Evolutionary conservation across 2,797 vertebrate species (phyloP).

Genomic region (Dendrocincla fuliginosa): DNA sequence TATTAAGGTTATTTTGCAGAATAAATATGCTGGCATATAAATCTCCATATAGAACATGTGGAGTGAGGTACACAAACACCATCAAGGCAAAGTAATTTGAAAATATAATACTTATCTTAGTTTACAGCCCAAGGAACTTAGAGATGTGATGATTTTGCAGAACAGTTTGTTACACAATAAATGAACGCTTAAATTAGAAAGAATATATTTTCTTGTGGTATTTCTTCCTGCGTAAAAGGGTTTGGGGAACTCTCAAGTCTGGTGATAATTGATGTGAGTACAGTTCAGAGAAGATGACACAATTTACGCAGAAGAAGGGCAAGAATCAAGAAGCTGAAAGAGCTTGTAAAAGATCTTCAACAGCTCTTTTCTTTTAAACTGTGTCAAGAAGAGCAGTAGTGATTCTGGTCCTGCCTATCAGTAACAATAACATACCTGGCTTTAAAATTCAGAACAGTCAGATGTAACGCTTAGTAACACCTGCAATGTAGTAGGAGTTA

Average conservation of each 20-base stretch:
- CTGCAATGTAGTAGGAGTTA: not conserved
- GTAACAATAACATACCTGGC: fast-evolving
- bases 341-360: not conserved
- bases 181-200: not conserved
- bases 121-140: not conserved
- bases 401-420: not conserved
- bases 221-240: not conserved
- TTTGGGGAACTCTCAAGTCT: not conserved
- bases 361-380: not conserved
- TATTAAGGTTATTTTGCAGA: not conserved
- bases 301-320: not conserved
- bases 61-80: not conserved
- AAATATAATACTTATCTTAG: not conserved
- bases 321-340: not conserved
- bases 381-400: not conserved
- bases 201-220: not conserved
- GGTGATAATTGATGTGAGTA: not conserved
- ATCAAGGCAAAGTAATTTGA: not conserved
- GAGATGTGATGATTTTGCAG: not conserved
- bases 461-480: not conserved
- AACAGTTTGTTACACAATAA: not conserved
- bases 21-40: not conserved
- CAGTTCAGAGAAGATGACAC: not conserved
- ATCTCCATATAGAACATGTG: not conserved
- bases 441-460: not conserved